Conservation (phyloP, 2,888 invertebrate genomes). For the Linyphia triangularis region DNA sequence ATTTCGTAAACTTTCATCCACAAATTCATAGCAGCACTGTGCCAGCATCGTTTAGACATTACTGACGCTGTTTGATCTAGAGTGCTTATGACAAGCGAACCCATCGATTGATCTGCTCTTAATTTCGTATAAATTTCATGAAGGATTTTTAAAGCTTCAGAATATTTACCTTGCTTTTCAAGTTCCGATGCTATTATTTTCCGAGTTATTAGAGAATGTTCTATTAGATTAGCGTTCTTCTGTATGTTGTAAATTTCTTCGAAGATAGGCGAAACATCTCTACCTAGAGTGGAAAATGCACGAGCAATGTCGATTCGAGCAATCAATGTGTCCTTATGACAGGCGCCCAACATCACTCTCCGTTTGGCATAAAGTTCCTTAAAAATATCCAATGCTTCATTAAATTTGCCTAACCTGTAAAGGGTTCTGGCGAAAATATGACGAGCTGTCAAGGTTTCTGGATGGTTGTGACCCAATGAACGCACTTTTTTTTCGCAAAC, state of each 20-base stretch:
- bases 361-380: not conserved
- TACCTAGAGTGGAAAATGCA: not conserved
- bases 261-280: not conserved
- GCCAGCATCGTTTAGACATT: not conserved
- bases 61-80: not conserved
- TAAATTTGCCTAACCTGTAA: too few relatives aligned
- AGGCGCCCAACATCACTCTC: not conserved
- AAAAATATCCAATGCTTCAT: not conserved
- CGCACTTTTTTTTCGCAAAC: not conserved
- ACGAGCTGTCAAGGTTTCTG: not conserved
- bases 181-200: not conserved
- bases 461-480: not conserved
- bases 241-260: not conserved
- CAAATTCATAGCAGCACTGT: not conserved
- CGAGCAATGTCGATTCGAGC: not conserved
- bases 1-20: not conserved
- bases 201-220: not conserved
- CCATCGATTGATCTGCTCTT: not conserved
- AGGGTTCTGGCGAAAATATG: not conserved
- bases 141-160: not conserved
- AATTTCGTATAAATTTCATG: not conserved
- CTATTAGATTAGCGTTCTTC: not conserved
- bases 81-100: not conserved
- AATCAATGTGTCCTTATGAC: not conserved
- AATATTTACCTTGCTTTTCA: not conserved